phyloP scores from a whole-genome alignment of 2,797 vertebrate species.

The Propithecus perrieri region DNA sequence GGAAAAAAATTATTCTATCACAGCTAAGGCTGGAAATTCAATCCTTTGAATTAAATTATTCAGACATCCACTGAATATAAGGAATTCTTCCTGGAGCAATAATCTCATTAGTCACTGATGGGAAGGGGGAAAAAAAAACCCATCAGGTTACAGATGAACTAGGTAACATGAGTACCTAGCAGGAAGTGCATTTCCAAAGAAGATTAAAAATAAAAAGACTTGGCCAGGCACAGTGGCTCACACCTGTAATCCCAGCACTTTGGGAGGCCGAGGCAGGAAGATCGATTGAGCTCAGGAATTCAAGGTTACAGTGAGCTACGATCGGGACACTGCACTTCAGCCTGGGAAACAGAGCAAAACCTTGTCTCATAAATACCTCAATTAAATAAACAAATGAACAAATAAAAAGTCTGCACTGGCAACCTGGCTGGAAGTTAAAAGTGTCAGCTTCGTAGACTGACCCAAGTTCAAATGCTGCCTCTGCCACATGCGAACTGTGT shows the following conservation, averaged over 20 bases:
- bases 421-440: neutral
- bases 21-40: constrained; percentile 42
- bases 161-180: constrained; percentile 37
- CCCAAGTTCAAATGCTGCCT: neutral
- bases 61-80: constrained; percentile 41
- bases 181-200: constrained; percentile 58
- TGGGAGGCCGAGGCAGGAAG: neutral
- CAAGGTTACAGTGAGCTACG: neutral
- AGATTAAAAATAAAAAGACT: constrained; percentile 49
- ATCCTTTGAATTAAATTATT: constrained; percentile 57
- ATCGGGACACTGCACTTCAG: neutral
- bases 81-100: constrained; percentile 41
- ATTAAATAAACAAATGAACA: neutral
- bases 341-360: neutral
- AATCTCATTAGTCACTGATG: constrained; percentile 19
- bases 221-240: neutral
- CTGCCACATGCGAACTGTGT: neutral
- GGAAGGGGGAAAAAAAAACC: neutral
- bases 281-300: neutral
- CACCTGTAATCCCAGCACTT: neutral
- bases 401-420: neutral
- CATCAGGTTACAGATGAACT: constrained; percentile 31
- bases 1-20: constrained; percentile 15
- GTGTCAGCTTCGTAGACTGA: neutral
- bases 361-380: neutral